These are phyloP conservation scores for Gadus macrocephalus DNA, from an alignment of 2,113 vertebrate species.

Conservation along the genomic window DNA sequence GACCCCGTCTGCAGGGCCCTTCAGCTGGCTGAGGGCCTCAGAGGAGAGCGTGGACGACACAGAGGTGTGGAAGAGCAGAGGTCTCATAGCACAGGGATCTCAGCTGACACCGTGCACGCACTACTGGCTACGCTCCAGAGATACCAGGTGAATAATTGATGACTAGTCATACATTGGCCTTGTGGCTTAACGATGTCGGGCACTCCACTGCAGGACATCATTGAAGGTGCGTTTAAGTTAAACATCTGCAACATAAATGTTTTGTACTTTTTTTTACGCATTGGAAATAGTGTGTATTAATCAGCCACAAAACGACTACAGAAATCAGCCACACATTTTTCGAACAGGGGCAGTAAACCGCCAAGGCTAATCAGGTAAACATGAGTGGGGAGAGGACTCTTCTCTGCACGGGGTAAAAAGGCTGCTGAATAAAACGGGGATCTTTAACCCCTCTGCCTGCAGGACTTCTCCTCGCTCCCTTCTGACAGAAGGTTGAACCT, in stretches of 20 bases:
- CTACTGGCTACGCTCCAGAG: constrained; percentile 78
- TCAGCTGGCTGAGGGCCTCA: constrained; percentile 82
- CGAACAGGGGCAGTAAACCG: too few relatives aligned
- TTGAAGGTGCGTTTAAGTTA: too few relatives aligned
- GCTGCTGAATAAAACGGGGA: not conserved
- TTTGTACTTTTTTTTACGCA: too few relatives aligned
- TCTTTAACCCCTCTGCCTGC: constrained; percentile 55
- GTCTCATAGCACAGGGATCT: constrained; percentile 43
- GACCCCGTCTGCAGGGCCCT: constrained; percentile 68
- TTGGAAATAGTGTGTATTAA: too few relatives aligned
- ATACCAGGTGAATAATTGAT: constrained; percentile 71
- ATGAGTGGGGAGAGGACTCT: not conserved
- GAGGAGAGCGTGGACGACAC: constrained; percentile 75
- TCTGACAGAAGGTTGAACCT: constrained; percentile 35
- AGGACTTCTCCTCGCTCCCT: constrained; percentile 40
- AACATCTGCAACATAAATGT: too few relatives aligned
- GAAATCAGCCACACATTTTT: too few relatives aligned
- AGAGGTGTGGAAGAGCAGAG: constrained; percentile 66
- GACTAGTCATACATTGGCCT: too few relatives aligned
- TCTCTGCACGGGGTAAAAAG: not conserved
- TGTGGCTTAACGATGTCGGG: not conserved
- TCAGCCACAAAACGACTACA: too few relatives aligned
- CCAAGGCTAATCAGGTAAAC: not conserved
- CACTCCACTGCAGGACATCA: not conserved
- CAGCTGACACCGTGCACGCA: constrained; percentile 69